Percentiles rank a stretch among this genome's conserved stretches.
Conservation (phyloP, 2,113 vertebrate species). For the Hippocampus abdominalis region DNA sequence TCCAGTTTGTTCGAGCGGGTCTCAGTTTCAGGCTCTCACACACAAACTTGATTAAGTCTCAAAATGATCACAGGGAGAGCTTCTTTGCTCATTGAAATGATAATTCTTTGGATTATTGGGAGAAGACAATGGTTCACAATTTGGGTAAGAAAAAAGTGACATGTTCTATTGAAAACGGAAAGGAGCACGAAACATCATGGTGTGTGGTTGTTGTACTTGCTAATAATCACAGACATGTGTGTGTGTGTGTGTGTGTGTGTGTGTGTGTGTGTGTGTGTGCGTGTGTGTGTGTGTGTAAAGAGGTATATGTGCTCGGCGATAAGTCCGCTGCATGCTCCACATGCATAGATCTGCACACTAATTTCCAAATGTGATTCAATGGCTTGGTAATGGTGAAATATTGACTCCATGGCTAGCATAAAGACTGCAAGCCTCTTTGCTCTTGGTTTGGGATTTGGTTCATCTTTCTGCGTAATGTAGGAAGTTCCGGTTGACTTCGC, state of each 20-base stretch:
- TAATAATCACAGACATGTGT: background rate
- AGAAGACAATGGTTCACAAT: background rate
- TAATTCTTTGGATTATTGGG: background rate
- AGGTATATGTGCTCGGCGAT: background rate
- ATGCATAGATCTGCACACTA: background rate
- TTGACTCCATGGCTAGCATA: background rate
- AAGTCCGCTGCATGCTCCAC: background rate
- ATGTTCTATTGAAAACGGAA: background rate
- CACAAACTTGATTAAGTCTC: background rate
- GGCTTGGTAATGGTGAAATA: background rate
- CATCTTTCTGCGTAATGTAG: too few relatives aligned
- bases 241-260: too few relatives aligned
- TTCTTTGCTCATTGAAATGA: background rate
- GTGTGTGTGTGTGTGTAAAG: too few relatives aligned
- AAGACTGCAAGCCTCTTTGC: too few relatives aligned
- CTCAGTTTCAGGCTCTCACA: background rate
- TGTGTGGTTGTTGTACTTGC: background rate
- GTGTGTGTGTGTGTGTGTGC: too few relatives aligned
- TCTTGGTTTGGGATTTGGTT: too few relatives aligned
- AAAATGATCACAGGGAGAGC: background rate
- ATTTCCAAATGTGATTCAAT: background rate
- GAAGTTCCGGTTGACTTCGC: too few relatives aligned
- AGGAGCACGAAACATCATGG: background rate
- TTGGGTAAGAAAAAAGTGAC: background rate
- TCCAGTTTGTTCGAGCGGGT: constrained; percentile 28